Evolutionary conservation across 1,140 invertebrate species (phyloP), one percentile per base, ranked within the genome.

Genomic region (Stegodyphus dumicola): DNA sequence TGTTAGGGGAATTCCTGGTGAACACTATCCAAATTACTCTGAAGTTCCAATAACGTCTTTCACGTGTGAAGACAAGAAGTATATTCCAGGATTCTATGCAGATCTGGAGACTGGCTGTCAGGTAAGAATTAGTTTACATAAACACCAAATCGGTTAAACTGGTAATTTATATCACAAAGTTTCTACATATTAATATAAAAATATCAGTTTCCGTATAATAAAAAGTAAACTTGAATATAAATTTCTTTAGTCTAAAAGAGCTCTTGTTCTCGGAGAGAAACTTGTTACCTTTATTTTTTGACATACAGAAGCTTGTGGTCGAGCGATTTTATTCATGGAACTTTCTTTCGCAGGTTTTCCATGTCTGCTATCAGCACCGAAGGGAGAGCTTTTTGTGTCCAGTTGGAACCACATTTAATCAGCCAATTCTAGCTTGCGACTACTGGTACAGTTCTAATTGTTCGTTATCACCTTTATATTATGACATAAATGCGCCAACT

Each of bases 321-420:
- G n/a, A n/a, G n/a, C n/a, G n/a, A n/a, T n/a, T n/a, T n/a, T n/a
- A n/a, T n/a, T n/a, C n/a, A n/a, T n/a, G n/a, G n/a, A 33, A 33
- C 33, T 33, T 33, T 33, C 33, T 33, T 33, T 33, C 33, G 3
- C 52, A 86, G 76, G 88, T 86, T n/a, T 89, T 88, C 69, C 88
- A 89, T 70, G 75, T 89, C n/a, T 89, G 87, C 67, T 89, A 95
- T 3, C 93, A 93, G 51, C 95, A 95, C 77, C 92, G 94, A 70
- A 93, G 94, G 88, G 96, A 94, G 91, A 95, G 95, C 74, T 97
- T 97, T 91, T 91, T 96, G 0, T 97, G 96, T 88, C 95, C 95
- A 15, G 94, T 96, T 89, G 95, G 95, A n/a, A 97, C 95, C 0
- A 94, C 96, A 67, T 97, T 96, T 91, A 96, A 96, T 91, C 94